Base-by-base conservation (phyloP, 2,113 vertebrate species). In the Tichodroma muraria region DNA sequence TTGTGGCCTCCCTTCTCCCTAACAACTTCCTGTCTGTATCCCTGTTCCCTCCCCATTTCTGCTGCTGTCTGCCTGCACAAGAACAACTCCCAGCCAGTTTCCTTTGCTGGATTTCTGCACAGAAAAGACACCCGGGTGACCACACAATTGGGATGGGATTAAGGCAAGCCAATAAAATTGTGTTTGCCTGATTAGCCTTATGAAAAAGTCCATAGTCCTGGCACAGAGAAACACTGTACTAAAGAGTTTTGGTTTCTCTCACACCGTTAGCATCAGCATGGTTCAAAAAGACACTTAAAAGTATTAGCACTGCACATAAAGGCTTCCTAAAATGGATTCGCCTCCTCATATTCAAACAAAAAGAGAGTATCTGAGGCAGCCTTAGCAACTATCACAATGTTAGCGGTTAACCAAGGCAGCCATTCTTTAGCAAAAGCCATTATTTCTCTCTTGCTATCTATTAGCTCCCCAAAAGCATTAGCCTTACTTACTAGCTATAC, bases 11-110 rank as follows among this genome's bases (percentile, higher is more conserved):
- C 89, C 89, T 96, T 96, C 88, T 96, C 94, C 92, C 93, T 95
- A 95, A 84, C 61, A 95, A 73, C 93, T 97, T 97, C 95, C 96
- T 35, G 72, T 93, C 95, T 81, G 84, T 89, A 95, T 95, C 95
- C 91, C 80, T 61, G 75, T 54, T 89, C 88, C 92, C 87, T 93
- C 95, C 91, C 91, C 65, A 35, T 88, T 94, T 78, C 93, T 95
- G 53, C 90, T 87, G 60, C 94, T 60, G 83, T 78, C 94, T 95
- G 82, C 76, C 81, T 40, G 72, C 86, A 69, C 22, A 81, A 91
- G 78, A 95, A 64, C 57, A 92, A 80, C 90, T 96, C 93, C 88
- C 80, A 87, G 59, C 68, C 78, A 82, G 94, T 72, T 96, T 97
- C 95, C 96, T 95, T 63, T 90, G 71, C 84, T 85, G 90, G 52